phyloP scores from a whole-genome alignment of 2,888 invertebrate genomes.

The Autographa gamma region DNA sequence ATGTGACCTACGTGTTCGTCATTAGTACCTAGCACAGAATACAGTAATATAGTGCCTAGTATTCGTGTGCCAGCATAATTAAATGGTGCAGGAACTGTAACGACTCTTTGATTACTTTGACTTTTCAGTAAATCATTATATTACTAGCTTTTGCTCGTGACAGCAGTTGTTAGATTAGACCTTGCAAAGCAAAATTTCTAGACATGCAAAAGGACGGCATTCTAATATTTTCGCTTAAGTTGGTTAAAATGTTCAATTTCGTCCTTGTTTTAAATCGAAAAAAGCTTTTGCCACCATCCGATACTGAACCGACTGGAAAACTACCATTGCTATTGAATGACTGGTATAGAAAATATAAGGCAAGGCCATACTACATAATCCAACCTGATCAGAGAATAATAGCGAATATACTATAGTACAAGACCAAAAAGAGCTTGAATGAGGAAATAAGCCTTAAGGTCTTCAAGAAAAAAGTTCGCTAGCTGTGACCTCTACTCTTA shows the following conservation, averaged over 20 bases:
- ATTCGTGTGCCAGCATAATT: slow-evolving; percentile 22
- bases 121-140: slow-evolving; percentile 5
- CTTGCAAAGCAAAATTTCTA: not conserved
- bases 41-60: not conserved
- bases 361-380: not conserved
- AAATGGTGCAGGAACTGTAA: slow-evolving; percentile 23
- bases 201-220: not conserved
- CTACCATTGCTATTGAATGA: not conserved
- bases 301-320: not conserved
- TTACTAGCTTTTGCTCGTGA: not conserved
- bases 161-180: not conserved
- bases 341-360: not conserved
- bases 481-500: not conserved
- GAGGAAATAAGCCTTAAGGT: not conserved
- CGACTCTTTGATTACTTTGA: slow-evolving; percentile 36
- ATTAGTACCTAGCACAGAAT: not conserved
- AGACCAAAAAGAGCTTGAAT: slow-evolving; percentile 4
- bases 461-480: not conserved
- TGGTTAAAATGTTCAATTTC: not conserved
- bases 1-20: slow-evolving; percentile 7
- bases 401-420: not conserved
- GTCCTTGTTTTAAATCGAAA: not conserved
- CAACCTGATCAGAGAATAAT: not conserved
- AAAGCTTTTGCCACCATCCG: not conserved
- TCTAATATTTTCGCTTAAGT: not conserved